Percentiles rank a stretch among this genome's conserved stretches.
Conservation (phyloP, 2,888 invertebrate species). For the Empis stercorea region DNA sequence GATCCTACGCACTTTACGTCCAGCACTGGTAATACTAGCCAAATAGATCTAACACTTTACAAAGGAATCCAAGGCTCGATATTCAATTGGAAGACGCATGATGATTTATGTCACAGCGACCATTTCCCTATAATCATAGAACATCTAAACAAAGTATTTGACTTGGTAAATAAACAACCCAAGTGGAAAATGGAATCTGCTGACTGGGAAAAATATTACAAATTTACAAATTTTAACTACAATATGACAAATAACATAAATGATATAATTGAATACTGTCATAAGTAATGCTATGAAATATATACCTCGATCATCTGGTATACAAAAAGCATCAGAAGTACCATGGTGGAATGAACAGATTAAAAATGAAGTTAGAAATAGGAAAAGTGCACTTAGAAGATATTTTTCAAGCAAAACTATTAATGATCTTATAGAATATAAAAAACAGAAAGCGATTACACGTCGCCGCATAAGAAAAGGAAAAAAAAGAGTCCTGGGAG, state of each 20-base stretch:
- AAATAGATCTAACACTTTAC: not conserved
- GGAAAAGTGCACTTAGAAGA: not conserved
- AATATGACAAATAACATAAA: not conserved
- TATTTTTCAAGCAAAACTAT: not conserved
- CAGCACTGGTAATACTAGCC: not conserved
- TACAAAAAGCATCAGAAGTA: not conserved
- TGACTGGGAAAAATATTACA: not conserved
- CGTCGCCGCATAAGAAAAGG: not conserved
- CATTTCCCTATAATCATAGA: constrained; percentile 1
- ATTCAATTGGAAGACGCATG: constrained; percentile 1
- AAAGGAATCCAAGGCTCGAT: not conserved
- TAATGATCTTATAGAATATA: not conserved
- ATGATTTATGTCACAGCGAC: constrained; percentile 4
- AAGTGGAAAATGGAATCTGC: not conserved
- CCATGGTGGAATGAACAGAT: not conserved
- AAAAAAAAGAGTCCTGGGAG: constrained; percentile 1
- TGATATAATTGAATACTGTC: not conserved
- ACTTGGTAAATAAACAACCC: not conserved
- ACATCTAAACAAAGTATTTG: not conserved
- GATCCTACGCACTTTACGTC: not conserved
- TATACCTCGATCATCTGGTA: not conserved
- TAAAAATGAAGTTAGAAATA: not conserved
- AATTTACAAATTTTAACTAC: not conserved
- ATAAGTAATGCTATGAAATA: not conserved
- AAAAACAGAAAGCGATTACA: not conserved